Evolutionary conservation across 2,888 invertebrate species (phyloP).

Genomic region (Meiosimyza decipiens): DNA sequence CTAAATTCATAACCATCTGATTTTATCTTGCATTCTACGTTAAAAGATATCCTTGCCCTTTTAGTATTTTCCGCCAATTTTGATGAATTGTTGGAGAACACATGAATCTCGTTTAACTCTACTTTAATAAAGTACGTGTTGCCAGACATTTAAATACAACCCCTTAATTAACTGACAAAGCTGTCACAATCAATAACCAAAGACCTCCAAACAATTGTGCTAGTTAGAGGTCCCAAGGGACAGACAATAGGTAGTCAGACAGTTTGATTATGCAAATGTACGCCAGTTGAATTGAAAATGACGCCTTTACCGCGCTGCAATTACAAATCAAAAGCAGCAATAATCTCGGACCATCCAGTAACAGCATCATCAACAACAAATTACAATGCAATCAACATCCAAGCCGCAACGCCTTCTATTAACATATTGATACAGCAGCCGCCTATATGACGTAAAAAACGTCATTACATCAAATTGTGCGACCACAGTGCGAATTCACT

Average conservation of each 20-base stretch:
- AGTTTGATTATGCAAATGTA: conserved; percentile 8
- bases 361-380: conserved; percentile 22
- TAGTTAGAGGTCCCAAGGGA: conserved; percentile 3
- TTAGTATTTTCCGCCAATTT: too few relatives aligned
- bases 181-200: background rate
- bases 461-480: conserved; percentile 15
- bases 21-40: too few relatives aligned
- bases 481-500: conserved; percentile 4
- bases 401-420: conserved; percentile 4
- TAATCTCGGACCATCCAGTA: background rate
- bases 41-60: too few relatives aligned
- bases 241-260: conserved; percentile 18
- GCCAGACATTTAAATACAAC: background rate
- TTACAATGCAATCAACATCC: conserved; percentile 22
- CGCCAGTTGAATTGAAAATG: too few relatives aligned
- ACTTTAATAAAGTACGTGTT: too few relatives aligned
- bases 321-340: conserved; percentile 12
- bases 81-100: too few relatives aligned
- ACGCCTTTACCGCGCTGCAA: background rate
- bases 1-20: too few relatives aligned
- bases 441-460: too few relatives aligned
- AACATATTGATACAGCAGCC: background rate
- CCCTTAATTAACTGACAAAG: background rate
- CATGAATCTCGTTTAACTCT: too few relatives aligned
- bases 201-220: conserved; percentile 3